Evolutionary conservation across 2,888 invertebrate species (phyloP), one percentile per base, ranked within the genome.

Genomic region (Stenotaenia linearis): DNA sequence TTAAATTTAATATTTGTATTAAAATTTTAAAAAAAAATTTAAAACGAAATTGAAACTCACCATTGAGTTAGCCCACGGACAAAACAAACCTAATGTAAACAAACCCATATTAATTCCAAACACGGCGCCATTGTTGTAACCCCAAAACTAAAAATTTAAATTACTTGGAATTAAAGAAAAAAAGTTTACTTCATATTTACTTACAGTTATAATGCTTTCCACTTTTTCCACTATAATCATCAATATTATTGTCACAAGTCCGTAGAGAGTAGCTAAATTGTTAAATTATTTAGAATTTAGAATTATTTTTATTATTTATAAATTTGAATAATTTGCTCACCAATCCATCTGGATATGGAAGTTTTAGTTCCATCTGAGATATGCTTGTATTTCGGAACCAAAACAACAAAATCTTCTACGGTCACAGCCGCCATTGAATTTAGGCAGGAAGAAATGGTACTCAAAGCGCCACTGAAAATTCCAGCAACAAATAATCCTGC

Each of bases 401-500:
- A 2, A 6, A 30, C 6, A 5, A 87, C 82, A 15, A 40, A 82
- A 81, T 87, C 87, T 79, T 86, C 84, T 21, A 87, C 81, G 0
- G 85, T 83, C 3, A 86, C 86, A 7, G 87, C 86, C 4, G 87
- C 84, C 78, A 87, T 82, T 1, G 86, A 85, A 81, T 87, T 87
- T 37, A 87, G 81, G 0, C 87, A 87, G 0, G 87, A 87, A 0
- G 87, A 87, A 15, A 87, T 84, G 0, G 87, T 87, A 81, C 87
- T 97, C 83, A 97, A 90, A 84, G 97, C 96, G 0, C 97, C 97
- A 45, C 96, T 96, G 86, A 97, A 97, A 80, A 98, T 94, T 23
- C 97, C 96, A 4, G 97, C 95, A 0, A 97, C 96, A 86, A 98
- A 97, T 84, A 97, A 91, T 1, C 97, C 97, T 0, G 96, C 92